Evolutionary conservation across 2,797 vertebrate species (phyloP), one percentile per base, ranked within the genome.

Genomic region (Enteromius viviparus): DNA sequence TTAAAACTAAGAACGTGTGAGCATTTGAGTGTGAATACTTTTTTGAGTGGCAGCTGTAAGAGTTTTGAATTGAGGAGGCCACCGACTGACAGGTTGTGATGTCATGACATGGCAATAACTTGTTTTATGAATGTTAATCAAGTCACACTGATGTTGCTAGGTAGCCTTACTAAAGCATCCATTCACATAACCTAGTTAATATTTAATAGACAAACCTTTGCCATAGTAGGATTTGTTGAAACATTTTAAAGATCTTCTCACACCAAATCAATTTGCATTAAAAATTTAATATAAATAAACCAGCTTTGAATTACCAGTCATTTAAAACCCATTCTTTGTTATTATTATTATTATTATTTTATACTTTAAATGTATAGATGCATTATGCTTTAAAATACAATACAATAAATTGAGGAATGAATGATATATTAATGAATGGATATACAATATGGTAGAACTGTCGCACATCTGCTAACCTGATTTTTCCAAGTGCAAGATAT

Each of bases 11-110:
- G 58, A 49, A 1, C 26, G 32, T 32, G 32, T 32, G 32, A 32
- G 32, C 32, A 3, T 23, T 29, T 26, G 40, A 64, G 58, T 40
- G 32, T 37, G 32, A 51, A 78, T 53, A 68, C 23, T 69, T 79
- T 51, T 51, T 21, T 9, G 19, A 47, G 26, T 49, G 42, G 26
- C 29, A 65, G 62, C 45, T 49, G 1, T 49, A 62, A 78, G n/a
- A 23, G 26, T 12, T 47, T 77, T 12, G 75, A 62, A 45, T 42
- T 49, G 26, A 14, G 17, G 60, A 77, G 9, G 5, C 40, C 26
- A 64, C 60, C 9, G 26, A 49, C 69, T 71, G 45, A 72, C 47
- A 53, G 47, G 29, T 53, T 53, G 71, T 55, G 49, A 69, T 51
- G 26, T 34, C 26, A 75, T 55, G 49, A 53, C 10, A 71, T 29